Percentiles rank a stretch among this genome's conserved stretches.
Conservation (phyloP, 2,797 vertebrate species). For the Artibeus jamaicensis region DNA sequence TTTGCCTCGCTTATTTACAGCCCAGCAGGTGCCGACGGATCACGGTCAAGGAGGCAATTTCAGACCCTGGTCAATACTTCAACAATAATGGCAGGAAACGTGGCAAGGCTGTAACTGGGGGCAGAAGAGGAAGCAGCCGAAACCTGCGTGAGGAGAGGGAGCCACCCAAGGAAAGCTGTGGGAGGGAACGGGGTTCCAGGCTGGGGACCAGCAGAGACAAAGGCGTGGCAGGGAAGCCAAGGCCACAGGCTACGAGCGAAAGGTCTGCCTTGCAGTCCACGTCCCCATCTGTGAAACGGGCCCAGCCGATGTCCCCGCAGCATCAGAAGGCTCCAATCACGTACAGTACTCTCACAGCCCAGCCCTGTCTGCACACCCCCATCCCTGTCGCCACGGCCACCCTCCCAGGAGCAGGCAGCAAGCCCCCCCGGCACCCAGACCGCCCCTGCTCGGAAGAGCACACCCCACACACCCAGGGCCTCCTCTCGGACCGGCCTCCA, state of each 20-base stretch:
- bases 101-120: background rate
- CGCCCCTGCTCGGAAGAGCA: accelerated
- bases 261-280: background rate
- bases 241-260: accelerated
- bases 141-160: background rate
- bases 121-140: background rate
- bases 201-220: too few relatives aligned
- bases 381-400: accelerated
- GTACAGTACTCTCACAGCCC: background rate
- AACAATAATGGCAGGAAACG: accelerated
- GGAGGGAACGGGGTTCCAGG: accelerated
- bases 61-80: background rate
- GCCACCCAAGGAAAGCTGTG: accelerated
- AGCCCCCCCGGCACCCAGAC: accelerated
- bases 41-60: too few relatives aligned
- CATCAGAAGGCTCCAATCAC: accelerated
- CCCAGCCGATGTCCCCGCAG: background rate
- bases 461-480: background rate
- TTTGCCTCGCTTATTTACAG: accelerated
- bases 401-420: background rate
- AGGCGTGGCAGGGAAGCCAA: background rate
- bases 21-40: accelerated
- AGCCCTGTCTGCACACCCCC: background rate
- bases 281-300: accelerated
- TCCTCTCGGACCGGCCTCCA: background rate